Base-by-base conservation (phyloP, 2,888 invertebrate species). In the Taenaris catops region DNA sequence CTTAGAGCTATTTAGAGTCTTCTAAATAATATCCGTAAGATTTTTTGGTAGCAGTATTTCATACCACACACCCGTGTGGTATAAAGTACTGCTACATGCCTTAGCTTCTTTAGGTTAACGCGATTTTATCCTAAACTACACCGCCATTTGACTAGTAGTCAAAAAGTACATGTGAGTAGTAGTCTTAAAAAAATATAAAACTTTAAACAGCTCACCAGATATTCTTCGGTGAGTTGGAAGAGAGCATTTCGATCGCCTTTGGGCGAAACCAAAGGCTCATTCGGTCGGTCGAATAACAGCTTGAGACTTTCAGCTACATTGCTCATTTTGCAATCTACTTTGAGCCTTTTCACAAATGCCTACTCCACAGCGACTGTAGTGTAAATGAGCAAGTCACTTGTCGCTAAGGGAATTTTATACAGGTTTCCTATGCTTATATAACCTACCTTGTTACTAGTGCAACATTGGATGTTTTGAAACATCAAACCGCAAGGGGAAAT, bases 191-290 rank as follows among this genome's bases (percentile, higher is more conserved):
- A n/a, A n/a, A n/a, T n/a, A n/a, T n/a, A n/a, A n/a, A n/a, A n/a
- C n/a, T n/a, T n/a, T n/a, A n/a, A n/a, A n/a, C n/a, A 14, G 79
- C 89, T 89, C 73, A 92, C 92, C 88, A 92, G 59, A 49, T 89
- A 89, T 41, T 88, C 72, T 31, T 87, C 64, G 0, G 91, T 89
- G 2, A 93, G 84, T 44, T 91, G 87, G 46, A 93, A 93, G 6
- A 89, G 70, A 8, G 88, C 73, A 40, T 88, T 88, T 0, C 84
- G 53, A 0, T 91, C 89, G 6, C 91, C 90, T 55, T 91, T 92
- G 0, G 90, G 89, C 8, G 89, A 84, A 44, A 91, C 89, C 34
- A 91, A 61, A 0, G 91, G 86, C 58, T 91, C 91, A 16, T 78
- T 72, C 0, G 91, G 91, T 14, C 91, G 86, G 55, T 91, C 91